These are phyloP conservation scores for Peromyscus attwateri DNA, from an alignment of 2,797 vertebrate species.

Conservation along the genomic window DNA sequence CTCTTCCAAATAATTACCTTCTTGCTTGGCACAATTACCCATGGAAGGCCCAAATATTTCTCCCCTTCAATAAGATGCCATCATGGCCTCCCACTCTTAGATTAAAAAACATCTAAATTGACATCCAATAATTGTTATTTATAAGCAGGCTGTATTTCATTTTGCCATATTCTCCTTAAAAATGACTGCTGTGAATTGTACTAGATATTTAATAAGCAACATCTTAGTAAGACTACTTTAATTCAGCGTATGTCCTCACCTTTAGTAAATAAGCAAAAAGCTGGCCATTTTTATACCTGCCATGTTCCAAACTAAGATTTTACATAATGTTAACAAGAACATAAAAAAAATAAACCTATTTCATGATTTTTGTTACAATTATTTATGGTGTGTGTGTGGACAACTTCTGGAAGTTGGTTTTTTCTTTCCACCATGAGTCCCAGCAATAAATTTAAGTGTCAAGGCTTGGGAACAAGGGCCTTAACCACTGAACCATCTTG, in stretches of 20 bases:
- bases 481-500: neutral
- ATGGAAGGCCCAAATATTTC: neutral
- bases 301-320: slow-evolving; percentile 59
- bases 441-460: neutral
- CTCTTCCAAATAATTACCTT: slow-evolving; percentile 36
- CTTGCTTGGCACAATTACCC: neutral
- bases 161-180: slow-evolving; percentile 45
- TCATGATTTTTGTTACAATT: neutral
- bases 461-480: neutral
- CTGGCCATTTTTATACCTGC: neutral
- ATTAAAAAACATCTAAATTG: neutral
- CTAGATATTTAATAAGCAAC: slow-evolving; percentile 38
- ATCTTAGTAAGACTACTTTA: slow-evolving; percentile 49
- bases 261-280: slow-evolving; percentile 58
- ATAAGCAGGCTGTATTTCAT: neutral
- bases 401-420: neutral
- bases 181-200: neutral
- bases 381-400: neutral
- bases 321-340: slow-evolving; percentile 25
- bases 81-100: neutral
- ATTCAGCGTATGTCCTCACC: neutral
- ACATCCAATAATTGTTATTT: neutral
- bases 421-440: neutral
- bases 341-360: slow-evolving; percentile 50
- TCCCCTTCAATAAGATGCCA: neutral